These are phyloP conservation scores for Gymnoscopelus microlampas DNA, from an alignment of 2,797 vertebrate genomes.

Conservation along the genomic window DNA sequence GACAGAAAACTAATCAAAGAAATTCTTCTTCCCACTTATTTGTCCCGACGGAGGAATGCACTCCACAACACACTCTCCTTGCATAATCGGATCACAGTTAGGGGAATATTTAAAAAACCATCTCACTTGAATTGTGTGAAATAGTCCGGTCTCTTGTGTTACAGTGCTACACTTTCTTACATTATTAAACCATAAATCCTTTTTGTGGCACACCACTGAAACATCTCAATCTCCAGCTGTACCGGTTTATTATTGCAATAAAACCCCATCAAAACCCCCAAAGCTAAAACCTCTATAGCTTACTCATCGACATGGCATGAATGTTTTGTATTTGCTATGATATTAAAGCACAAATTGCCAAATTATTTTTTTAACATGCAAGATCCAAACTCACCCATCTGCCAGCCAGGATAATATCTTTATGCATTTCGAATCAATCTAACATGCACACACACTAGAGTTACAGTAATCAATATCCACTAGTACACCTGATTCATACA, in stretches of 20 bases:
- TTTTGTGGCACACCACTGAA: constrained; percentile 55
- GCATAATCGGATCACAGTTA: constrained; percentile 71
- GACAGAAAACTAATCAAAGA: constrained; percentile 23
- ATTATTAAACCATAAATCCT: constrained; percentile 83
- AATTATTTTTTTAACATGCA: not conserved
- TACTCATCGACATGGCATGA: not conserved
- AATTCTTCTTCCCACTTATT: constrained; percentile 62
- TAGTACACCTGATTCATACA: too few relatives aligned
- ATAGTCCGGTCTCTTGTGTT: constrained; percentile 60
- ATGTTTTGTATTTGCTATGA: constrained; percentile 19
- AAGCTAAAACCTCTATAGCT: not conserved
- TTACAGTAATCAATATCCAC: too few relatives aligned
- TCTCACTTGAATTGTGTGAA: constrained; percentile 66
- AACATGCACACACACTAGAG: too few relatives aligned
- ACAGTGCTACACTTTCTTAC: constrained; percentile 61
- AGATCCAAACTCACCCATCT: not conserved
- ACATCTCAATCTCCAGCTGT: constrained; percentile 58
- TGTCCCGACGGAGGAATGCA: constrained; percentile 49
- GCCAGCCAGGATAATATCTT: too few relatives aligned
- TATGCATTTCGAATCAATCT: too few relatives aligned
- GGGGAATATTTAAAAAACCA: constrained; percentile 68
- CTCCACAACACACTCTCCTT: constrained; percentile 50
- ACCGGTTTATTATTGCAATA: constrained; percentile 61
- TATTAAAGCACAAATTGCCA: constrained; percentile 14
- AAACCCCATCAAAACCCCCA: constrained; percentile 47